Evolutionary conservation across 1,140 invertebrate species (phyloP).

Genomic region (Cephus cinctus): DNA sequence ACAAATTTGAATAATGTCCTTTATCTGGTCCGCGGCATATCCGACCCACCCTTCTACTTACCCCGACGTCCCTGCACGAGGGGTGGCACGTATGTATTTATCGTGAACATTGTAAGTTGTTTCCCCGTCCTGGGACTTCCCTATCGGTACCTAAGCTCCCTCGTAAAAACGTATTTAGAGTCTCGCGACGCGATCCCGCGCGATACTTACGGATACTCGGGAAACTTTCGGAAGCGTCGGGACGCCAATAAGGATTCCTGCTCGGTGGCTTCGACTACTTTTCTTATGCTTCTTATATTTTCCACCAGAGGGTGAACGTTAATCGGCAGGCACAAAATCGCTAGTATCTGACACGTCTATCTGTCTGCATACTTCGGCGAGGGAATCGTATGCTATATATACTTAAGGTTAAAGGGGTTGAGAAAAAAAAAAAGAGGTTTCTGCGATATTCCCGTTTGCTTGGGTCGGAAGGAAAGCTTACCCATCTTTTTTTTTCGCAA

Average conservation of each 20-base stretch:
- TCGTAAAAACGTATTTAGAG: no score
- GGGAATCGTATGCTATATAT: no score
- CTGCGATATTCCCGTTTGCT: constrained; percentile 6
- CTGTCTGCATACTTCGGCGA: no score
- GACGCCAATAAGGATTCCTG: no score
- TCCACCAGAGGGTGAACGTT: no score
- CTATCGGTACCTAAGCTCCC: constrained; percentile 32
- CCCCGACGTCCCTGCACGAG: constrained; percentile 24
- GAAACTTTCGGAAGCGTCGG: no score
- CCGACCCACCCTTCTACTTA: constrained; percentile 23
- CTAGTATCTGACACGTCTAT: no score
- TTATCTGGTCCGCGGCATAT: constrained; percentile 34
- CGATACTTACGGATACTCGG: no score
- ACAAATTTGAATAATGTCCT: constrained; percentile 51
- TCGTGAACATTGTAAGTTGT: constrained; percentile 39
- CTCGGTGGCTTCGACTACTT: no score
- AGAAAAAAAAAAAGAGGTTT: constrained; percentile 7
- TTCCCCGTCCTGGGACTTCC: constrained; percentile 27
- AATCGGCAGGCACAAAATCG: no score
- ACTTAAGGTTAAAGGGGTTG: background rate
- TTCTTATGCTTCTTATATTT: no score
- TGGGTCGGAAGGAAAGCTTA: constrained; percentile 22
- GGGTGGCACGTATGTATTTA: constrained; percentile 31
- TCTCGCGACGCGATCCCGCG: no score
- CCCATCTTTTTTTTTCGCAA: constrained; percentile 34